Base-by-base conservation (phyloP, 2,797 vertebrate genomes). In the Sphaeramia orbicularis region DNA sequence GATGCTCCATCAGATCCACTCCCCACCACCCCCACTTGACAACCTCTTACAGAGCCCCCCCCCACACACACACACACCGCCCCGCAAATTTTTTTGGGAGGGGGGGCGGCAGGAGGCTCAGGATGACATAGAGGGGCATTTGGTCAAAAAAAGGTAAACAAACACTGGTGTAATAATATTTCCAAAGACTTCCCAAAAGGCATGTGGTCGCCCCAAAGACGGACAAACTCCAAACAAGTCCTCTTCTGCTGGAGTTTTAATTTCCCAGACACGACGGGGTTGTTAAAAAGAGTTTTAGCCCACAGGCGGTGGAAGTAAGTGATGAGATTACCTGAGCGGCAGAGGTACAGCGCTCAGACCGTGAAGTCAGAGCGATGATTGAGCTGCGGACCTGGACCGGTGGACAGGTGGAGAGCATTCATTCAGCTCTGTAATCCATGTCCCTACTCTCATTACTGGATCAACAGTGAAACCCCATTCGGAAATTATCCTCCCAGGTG, bases 381-480 rank as follows among this genome's bases (percentile, higher is more conserved):
- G 67, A 74, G 61, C 50, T 60, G 54, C 59, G 65, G 71, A 27
- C 36, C 18, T 11, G 54, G 54, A 2, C 13, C 55, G 24, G 51
- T 50, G n/a, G 32, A 41, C 30, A 10, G 60, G 41, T 47, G 18
- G 43, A 45, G 50, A 72, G 55, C 70, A 64, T 78, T 84, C 71
- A 81, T 71, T 75, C 67, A 57, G 51, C 55, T 53, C 67, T 44
- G 73, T 67, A 71, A 82, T 72, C 67, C 80, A 74, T 49, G 65
- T 74, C 78, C 76, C 68, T 76, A 74, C 71, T 80, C 80, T 91
- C 84, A 91, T 93, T 91, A 91, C 67, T 27, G 55, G 67, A 86
- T 84, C 86, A 87, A 86, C 87, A 88, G 81, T 86, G 75, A 81
- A 89, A 80, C 70, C 64, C 64, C 57, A 52, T 58, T 71, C 77